Base-by-base conservation (phyloP, 2,113 vertebrate genomes). In the Mormyrus iriodes region DNA sequence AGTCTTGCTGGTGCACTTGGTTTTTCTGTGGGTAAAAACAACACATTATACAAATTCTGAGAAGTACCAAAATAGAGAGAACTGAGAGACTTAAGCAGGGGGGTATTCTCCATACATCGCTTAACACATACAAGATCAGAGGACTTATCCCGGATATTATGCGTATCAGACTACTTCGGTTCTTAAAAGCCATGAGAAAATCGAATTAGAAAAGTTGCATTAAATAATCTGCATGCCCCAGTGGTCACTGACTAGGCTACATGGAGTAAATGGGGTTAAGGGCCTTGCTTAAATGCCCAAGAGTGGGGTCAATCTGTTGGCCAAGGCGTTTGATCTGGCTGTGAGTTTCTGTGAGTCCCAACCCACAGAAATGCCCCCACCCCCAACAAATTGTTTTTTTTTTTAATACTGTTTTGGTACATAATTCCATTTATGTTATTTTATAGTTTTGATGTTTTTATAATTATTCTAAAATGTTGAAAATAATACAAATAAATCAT, bases 1-100 rank as follows among this genome's bases (percentile, higher is more conserved):
- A 99, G 96, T 95, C 96, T 99, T 95, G 96, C 95, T 84, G 98
- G 98, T 91, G 96, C 93, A 93, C 97, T 99, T 94, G 98, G 98
- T 93, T 97, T 98, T 97, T 99, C 98, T 99, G 95, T 91, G 90
- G 83, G 92, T 52, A 76, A 19, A 89, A 42, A 46, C 13, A 65
- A 65, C 9, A 65, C n/a, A 61, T 91, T 58, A 46, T 48, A 21
- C n/a, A 48, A 58, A 58, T 31, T 24, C 88, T 4, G 48, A 55
- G 65, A 61, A 88, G 88, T 88, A 86, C 17, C 8, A 39, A 52
- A 35, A 31, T 53, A 86, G 49, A 52, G 2, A 51, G 4, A 53
- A 52, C 27, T 51, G 31, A 31, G 13, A 31, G 15, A 27, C 10
- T 69, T 3, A 69, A 69, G 9, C 0, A 10, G n/a, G 61, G 61